A percentile compares a stretch with the other conserved stretches of the same genome.
Evolutionary conservation across 2,888 invertebrate genomes (phyloP).

Genomic region (Unio delphinus): DNA sequence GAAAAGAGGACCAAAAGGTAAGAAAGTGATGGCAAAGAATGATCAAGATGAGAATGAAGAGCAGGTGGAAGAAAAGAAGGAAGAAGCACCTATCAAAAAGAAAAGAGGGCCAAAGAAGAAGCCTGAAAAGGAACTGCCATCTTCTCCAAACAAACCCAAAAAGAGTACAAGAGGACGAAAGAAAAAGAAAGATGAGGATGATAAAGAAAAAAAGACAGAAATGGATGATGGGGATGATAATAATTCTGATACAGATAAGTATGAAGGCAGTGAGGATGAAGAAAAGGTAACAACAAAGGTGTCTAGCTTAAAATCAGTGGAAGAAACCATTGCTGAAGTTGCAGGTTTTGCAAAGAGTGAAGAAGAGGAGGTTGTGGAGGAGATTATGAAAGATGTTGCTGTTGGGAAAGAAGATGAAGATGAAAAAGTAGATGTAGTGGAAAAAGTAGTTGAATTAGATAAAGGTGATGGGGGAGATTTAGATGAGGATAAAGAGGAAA

Average conservation of each 20-base stretch:
- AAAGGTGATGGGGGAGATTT: constrained; percentile 10
- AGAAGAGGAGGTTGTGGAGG: constrained; percentile 9
- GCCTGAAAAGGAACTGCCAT: constrained; percentile 2
- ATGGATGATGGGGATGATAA: constrained; percentile 10
- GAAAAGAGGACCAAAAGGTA: constrained; percentile 18
- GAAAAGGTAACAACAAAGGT: background rate
- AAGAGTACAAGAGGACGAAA: constrained; percentile 15
- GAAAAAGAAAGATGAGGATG: constrained; percentile 22
- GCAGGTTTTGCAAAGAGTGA: constrained; percentile 4
- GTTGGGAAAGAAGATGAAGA: constrained; percentile 10
- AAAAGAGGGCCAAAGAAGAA: constrained; percentile 19
- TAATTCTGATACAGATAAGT: constrained; percentile 5
- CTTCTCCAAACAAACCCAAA: constrained; percentile 2
- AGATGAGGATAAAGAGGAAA: background rate
- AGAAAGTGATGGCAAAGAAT: constrained; percentile 14
- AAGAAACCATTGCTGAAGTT: constrained; percentile 1
- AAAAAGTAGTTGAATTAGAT: constrained; percentile 13
- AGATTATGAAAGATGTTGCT: constrained; percentile 12
- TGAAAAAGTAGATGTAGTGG: constrained; percentile 11
- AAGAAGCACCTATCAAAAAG: constrained; percentile 25
- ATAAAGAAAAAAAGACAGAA: constrained; percentile 12
- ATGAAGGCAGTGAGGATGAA: constrained; percentile 14
- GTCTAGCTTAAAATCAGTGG: constrained; percentile 3
- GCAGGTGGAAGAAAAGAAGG: constrained; percentile 22
- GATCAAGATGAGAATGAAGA: constrained; percentile 9